Evolutionary conservation across 1,140 invertebrate genomes (phyloP), one percentile per base, ranked within the genome.

Genomic region (Trinorchestia longiramus): DNA sequence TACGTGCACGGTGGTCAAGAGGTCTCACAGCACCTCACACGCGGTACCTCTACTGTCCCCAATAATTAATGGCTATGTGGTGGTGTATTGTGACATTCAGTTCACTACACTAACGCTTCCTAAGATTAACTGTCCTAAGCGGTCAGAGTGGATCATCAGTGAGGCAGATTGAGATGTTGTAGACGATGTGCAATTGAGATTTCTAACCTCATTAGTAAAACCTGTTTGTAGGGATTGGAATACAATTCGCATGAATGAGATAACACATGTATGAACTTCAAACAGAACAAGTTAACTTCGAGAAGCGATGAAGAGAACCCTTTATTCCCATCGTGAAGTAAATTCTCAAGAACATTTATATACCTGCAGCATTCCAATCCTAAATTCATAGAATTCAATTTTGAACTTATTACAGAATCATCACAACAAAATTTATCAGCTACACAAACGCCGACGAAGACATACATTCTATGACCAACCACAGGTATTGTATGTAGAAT

Each of bases 11-110:
- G 62, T 77, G 62, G 62, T 77, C 8, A 36, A 77, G 43, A 90
- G 88, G 43, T 28, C 88, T 90, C 88, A 90, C 88, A 90, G n/a
- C n/a, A 90, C 28, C 88, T 77, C 62, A 77, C 62, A 77, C 15
- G 28, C 28, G 62, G 62, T 19, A 36, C 62, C 15, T 77, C 11
- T 77, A 77, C 62, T 77, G 62, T 36, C 62, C 62, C 43, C 8
- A n/a, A 47, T 94, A 94, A 94, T 94, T 94, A 94, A 94, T 94
- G 92, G 28, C 43, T 43, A 47, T 94, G 41, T 94, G 43, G 92
- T 47, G 40, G 92, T 19, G 43, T 94, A 94, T 94, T 94, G 92
- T 94, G 92, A 94, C 92, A 94, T 94, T 94, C 43, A 47, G 43
- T 43, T 47, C 92, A 47, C 43, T 94, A 94, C 44, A 94, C 92